phyloP scores from a whole-genome alignment of 2,113 vertebrate genomes.

The Nettapus auritus region DNA sequence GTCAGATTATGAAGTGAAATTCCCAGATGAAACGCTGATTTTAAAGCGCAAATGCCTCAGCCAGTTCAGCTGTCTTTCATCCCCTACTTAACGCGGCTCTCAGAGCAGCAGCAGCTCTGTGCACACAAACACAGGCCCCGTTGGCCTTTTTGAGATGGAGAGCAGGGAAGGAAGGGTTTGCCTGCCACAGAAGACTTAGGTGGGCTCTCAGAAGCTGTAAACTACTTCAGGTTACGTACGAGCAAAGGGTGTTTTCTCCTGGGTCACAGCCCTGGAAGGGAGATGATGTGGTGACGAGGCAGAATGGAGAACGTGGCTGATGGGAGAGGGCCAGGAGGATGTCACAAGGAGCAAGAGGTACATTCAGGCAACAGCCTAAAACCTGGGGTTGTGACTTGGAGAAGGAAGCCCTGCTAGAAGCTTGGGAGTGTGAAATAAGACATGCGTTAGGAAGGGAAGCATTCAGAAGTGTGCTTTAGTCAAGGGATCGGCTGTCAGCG shows the following conservation, averaged over 20 bases:
- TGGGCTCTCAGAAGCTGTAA: accelerated
- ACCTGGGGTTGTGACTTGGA: background rate
- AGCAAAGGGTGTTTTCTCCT: background rate
- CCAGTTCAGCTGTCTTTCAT: background rate
- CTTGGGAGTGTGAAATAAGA: background rate
- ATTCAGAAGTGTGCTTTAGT: accelerated
- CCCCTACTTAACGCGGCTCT: background rate
- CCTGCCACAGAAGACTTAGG: background rate
- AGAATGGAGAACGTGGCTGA: accelerated
- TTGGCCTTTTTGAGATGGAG: background rate
- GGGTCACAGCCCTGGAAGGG: accelerated
- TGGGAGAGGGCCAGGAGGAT: background rate
- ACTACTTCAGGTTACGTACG: accelerated
- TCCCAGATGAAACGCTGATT: background rate
- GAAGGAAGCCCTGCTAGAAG: background rate
- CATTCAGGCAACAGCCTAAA: background rate
- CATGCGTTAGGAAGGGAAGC: background rate
- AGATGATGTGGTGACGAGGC: background rate
- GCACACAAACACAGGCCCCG: accelerated
- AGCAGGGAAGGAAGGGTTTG: background rate
- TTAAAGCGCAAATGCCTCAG: background rate
- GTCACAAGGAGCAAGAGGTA: background rate
- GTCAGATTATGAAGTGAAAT: background rate
- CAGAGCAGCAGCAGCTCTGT: background rate
- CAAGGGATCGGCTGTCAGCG: background rate